Evolutionary conservation across 1,140 invertebrate species (phyloP).

Genomic region (Drosophila lacteicornis): DNA sequence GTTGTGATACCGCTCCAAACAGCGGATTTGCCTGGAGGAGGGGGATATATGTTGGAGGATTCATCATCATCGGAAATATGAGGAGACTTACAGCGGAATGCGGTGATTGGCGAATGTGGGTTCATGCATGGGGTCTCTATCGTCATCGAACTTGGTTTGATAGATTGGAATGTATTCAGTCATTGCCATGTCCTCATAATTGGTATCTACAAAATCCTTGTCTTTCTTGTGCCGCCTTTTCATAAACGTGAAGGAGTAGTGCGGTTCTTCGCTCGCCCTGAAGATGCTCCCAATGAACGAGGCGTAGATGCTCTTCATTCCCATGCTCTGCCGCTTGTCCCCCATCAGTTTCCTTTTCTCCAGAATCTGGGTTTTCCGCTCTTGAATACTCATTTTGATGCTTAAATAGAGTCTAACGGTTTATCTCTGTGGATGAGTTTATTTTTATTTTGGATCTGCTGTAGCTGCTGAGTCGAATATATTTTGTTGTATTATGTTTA

Average conservation of each 20-base stretch:
- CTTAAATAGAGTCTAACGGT: neutral
- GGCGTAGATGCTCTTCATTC: constrained; percentile 1
- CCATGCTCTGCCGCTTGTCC: constrained; percentile 10
- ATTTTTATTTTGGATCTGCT: neutral
- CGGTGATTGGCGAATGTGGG: constrained; percentile 21
- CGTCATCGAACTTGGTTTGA: constrained; percentile 10
- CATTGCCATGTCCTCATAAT: rapidly evolving
- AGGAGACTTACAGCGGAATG: constrained; percentile 31
- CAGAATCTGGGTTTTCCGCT: neutral
- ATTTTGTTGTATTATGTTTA: too few relatives aligned
- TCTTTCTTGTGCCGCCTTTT: constrained; percentile 6
- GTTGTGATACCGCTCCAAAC: constrained; percentile 23
- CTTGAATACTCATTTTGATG: neutral
- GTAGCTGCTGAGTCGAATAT: too few relatives aligned
- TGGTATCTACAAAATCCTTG: rapidly evolving
- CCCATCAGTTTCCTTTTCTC: constrained; percentile 20
- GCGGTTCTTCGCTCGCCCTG: neutral
- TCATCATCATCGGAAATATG: too few relatives aligned
- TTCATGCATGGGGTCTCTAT: neutral
- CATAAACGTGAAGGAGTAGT: neutral
- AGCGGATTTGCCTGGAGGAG: constrained; percentile 22
- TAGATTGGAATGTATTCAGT: neutral
- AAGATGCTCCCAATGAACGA: neutral
- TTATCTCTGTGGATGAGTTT: constrained; percentile 7
- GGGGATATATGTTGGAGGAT: neutral